A percentile compares a stretch with the other conserved stretches of the same genome.
These are phyloP conservation scores for Trissonchulus sp. DNA, from an alignment of 2,888 invertebrate species.

Conservation along the genomic window DNA sequence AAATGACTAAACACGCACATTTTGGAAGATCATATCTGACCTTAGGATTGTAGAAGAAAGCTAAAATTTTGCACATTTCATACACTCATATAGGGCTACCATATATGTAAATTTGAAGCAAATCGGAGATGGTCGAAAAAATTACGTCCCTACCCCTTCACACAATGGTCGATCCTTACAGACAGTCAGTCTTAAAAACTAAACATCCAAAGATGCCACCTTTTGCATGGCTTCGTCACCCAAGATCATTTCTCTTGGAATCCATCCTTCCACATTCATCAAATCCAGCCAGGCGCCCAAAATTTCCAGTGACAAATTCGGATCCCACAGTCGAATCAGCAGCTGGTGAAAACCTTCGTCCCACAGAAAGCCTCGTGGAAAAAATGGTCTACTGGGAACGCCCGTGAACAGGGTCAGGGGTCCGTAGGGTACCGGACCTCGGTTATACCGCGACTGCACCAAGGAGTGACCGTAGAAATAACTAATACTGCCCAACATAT, in stretches of 20 bases:
- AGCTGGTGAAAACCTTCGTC: constrained; percentile 98
- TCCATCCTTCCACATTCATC: constrained; percentile 97
- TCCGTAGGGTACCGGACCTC: constrained; percentile 73
- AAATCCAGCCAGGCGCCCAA: constrained; percentile 94
- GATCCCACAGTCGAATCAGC: constrained; percentile 63
- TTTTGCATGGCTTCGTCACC: constrained; percentile 56
- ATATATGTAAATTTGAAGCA: no score
- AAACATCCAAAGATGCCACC: no score
- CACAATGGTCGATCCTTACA: no score
- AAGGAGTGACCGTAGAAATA: constrained; percentile 88
- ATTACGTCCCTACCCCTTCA: no score
- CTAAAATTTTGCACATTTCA: no score
- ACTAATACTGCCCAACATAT: constrained; percentile 90
- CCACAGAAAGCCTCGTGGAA: constrained; percentile 97
- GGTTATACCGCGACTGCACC: constrained; percentile 59
- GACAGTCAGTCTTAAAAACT: no score
- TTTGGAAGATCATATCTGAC: no score
- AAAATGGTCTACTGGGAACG: constrained; percentile 89
- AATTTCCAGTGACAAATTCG: constrained; percentile 60
- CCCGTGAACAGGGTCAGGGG: constrained; percentile 80
- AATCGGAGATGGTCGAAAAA: no score
- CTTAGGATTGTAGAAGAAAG: no score
- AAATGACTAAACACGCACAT: no score
- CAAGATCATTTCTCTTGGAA: constrained; percentile 79
- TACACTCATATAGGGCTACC: no score